Base-by-base conservation (phyloP, 2,888 invertebrate genomes). In the Carcina quercana region DNA sequence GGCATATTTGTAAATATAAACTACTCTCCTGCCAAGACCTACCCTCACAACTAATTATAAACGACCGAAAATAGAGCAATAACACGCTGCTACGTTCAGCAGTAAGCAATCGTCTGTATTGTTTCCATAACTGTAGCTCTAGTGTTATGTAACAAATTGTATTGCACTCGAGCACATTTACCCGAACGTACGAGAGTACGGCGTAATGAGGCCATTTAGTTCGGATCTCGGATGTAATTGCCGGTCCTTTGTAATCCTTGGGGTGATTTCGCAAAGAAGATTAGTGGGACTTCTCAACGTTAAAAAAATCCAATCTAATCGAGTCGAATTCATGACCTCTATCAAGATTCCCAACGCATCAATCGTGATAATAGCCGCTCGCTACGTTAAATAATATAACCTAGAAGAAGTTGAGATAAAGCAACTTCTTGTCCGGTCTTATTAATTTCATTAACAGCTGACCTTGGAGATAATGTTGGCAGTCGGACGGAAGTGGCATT, bases 41-140 rank as follows among this genome's bases (percentile, higher is more conserved):
- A 35, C 21, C 17, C 27, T 25, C 25, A 30, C 25, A 37, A 35
- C 58, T 58, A 64, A 66, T 68, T 59, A 62, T 59, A 63, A 53
- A 51, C 43, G 43, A 48, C 52, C 47, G 45, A 54, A 61, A 67
- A 67, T 66, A 66, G 62, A 63, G 57, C 55, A 60, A 61, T 65
- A 69, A 54, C 56, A 45, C 43, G 53, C 54, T 55, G 53, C 66
- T 63, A 56, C 55, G 53, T 49, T 40, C 38, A 41, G 50, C 48
- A 50, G 48, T 50, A 48, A 59, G 58, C 57, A 58, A 65, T 66
- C 60, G 56, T 53, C 41, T n/a, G 43, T 47, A 62, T 63, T 73
- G 73, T 72, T 73, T 58, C 68, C 69, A 72, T 70, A 70, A 68
- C 63, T 56, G 55, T 54, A 50, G 51, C 51, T 36, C 35, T 37